These are phyloP conservation scores for Agrotis ipsilon DNA, from an alignment of 2,888 invertebrate genomes.

Conservation along the genomic window DNA sequence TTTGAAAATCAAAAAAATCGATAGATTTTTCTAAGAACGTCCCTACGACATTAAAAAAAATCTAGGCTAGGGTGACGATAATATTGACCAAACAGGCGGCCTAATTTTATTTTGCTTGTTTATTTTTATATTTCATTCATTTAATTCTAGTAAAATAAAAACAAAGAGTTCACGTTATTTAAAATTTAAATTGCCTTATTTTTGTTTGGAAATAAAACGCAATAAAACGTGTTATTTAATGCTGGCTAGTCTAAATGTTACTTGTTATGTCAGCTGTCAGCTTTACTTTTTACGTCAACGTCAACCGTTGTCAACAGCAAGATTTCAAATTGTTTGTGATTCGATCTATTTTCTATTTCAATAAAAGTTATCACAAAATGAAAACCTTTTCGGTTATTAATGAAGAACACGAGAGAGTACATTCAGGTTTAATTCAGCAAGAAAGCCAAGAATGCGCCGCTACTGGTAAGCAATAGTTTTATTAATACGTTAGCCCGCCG, in stretches of 20 bases:
- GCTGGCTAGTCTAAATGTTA: too few relatives aligned
- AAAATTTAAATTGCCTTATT: background rate
- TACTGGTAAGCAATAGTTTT: constrained; percentile 71
- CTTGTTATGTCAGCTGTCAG: background rate
- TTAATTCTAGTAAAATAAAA: background rate
- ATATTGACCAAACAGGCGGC: constrained; percentile 22
- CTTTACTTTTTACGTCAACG: background rate
- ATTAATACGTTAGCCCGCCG: constrained; percentile 63
- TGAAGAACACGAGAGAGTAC: constrained; percentile 61
- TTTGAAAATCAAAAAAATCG: background rate
- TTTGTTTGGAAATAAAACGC: background rate
- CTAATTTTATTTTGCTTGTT: too few relatives aligned
- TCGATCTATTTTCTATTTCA: background rate
- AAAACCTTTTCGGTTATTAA: constrained; percentile 53
- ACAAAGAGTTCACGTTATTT: background rate
- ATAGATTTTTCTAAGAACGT: constrained; percentile 7
- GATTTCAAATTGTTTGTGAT: constrained; percentile 21
- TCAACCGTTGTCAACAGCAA: constrained; percentile 8
- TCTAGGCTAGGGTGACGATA: constrained; percentile 12
- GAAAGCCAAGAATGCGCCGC: constrained; percentile 76
- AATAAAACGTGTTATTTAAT: background rate
- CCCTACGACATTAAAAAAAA: constrained; percentile 9
- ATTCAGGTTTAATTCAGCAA: constrained; percentile 66
- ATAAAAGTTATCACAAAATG: constrained; percentile 58
- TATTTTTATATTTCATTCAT: background rate